These are phyloP conservation scores for Tigriopus japonicus DNA, from an alignment of 1,140 invertebrate genomes.

Conservation along the genomic window DNA sequence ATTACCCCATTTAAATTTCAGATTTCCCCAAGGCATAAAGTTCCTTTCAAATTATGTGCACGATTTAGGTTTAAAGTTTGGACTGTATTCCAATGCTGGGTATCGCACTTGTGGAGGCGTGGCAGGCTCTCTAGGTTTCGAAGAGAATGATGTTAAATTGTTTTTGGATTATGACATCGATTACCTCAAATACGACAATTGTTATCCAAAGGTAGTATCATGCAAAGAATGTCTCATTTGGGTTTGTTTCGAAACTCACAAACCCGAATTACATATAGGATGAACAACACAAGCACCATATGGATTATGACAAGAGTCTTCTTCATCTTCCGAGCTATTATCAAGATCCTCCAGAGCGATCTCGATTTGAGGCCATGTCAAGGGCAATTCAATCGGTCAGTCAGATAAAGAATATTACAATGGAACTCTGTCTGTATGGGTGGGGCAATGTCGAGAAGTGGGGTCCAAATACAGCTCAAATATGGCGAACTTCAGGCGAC, in stretches of 20 bases:
- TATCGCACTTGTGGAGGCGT: background rate
- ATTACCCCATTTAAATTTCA: background rate
- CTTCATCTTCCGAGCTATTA: background rate
- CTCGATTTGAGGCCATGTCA: background rate
- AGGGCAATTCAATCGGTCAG: background rate
- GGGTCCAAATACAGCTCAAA: background rate
- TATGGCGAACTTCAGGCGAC: background rate
- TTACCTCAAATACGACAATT: background rate
- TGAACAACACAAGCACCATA: background rate
- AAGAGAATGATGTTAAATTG: background rate
- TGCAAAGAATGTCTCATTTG: too few species aligned
- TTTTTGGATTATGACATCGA: background rate
- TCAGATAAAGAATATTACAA: background rate
- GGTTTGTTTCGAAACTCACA: too few species aligned
- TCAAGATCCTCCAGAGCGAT: background rate
- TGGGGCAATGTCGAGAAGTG: background rate
- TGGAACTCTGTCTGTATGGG: background rate
- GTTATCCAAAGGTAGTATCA: background rate
- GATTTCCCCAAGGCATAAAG: background rate
- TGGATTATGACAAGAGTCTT: background rate
- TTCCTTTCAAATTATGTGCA: background rate
- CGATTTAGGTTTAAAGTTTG: background rate
- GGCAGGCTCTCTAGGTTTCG: background rate
- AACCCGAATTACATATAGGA: too few species aligned
- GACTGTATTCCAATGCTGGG: background rate